phyloP scores from a whole-genome alignment of 2,888 invertebrate genomes.

The Drosophila barbarae region DNA sequence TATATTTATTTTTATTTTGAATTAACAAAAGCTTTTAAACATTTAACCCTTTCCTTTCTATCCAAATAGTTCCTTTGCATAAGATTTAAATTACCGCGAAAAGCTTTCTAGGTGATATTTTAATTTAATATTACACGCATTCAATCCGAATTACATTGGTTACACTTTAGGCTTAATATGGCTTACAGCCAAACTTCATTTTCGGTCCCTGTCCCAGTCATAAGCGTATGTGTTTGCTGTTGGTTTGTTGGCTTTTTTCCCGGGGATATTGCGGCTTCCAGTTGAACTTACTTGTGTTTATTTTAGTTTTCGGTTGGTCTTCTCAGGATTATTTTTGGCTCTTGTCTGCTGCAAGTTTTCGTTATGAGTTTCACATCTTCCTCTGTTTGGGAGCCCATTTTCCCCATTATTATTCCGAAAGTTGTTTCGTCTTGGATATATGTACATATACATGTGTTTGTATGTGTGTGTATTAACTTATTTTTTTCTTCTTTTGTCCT shows the following conservation, averaged over 20 bases:
- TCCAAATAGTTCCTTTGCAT: not conserved
- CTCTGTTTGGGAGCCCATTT: constrained; percentile 9
- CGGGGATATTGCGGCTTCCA: constrained; percentile 30
- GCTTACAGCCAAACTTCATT: constrained; percentile 26
- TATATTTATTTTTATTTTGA: no score
- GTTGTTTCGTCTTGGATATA: constrained; percentile 36
- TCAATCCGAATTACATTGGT: constrained; percentile 31
- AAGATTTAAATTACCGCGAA: not conserved
- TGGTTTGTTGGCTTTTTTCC: constrained; percentile 13
- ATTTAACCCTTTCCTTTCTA: not conserved
- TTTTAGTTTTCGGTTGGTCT: constrained; percentile 27
- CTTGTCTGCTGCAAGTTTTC: constrained; percentile 19
- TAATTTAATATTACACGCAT: constrained; percentile 26
- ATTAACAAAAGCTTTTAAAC: no score
- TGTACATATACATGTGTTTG: constrained; percentile 2
- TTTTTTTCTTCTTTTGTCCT: constrained; percentile 22
- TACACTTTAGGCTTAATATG: constrained; percentile 33
- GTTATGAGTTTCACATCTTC: constrained; percentile 22
- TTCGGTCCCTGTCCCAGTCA: constrained; percentile 22
- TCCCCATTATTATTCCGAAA: constrained; percentile 32
- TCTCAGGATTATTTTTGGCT: constrained; percentile 18
- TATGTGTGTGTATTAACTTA: constrained; percentile 5
- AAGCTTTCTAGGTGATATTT: constrained; percentile 6
- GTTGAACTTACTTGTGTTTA: constrained; percentile 37
- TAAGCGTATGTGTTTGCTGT: constrained; percentile 27